Evolutionary conservation across 1,140 invertebrate genomes (phyloP).

Genomic region (Pachypsylla venusta): DNA sequence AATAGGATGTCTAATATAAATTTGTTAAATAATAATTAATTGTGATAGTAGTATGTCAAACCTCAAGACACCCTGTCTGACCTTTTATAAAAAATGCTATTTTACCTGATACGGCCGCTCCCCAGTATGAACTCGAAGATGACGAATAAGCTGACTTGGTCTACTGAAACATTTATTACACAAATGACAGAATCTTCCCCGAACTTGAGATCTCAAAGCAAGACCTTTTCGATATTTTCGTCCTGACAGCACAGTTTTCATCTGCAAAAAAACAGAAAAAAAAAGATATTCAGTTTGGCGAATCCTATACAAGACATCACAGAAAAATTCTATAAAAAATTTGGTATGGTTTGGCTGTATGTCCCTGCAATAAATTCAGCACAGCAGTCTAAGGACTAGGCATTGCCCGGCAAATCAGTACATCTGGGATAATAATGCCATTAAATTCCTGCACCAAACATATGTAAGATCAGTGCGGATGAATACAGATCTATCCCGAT

Average conservation of each 20-base stretch:
- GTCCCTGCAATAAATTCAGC: no score
- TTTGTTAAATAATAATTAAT: no score
- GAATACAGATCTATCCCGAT: no score
- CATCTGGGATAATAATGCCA: no score
- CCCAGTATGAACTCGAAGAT: constrained; percentile 45
- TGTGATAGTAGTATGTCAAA: no score
- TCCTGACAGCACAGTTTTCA: not conserved
- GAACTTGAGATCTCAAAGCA: not conserved
- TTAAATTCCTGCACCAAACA: no score
- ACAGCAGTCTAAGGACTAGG: no score
- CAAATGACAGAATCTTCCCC: constrained; percentile 25
- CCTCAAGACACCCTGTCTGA: no score
- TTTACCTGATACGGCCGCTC: constrained; percentile 45
- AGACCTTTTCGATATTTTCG: not conserved
- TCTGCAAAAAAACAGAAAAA: not conserved
- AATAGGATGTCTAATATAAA: no score
- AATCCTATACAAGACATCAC: not conserved
- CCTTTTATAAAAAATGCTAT: not conserved
- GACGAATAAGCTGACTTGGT: constrained; percentile 40
- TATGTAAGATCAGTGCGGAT: no score
- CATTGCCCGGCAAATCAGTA: no score
- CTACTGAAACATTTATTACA: constrained; percentile 43
- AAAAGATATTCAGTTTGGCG: not conserved
- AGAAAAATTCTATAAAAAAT: not conserved
- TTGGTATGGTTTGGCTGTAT: no score